These are phyloP conservation scores for Drosophila sturtevanti DNA, from an alignment of 1,140 invertebrate genomes.

Conservation along the genomic window DNA sequence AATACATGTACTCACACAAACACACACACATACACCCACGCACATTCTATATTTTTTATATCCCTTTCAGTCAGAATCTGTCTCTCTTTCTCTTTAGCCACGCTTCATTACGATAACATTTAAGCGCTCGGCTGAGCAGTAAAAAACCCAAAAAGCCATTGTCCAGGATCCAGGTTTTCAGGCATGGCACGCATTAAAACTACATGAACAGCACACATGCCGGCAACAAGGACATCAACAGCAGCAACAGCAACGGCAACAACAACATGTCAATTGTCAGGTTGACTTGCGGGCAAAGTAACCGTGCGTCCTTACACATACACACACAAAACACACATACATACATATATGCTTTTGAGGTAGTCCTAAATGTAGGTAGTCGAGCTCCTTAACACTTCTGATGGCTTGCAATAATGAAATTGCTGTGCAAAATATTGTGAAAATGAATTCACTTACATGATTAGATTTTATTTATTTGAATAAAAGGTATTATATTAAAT, in stretches of 20 bases:
- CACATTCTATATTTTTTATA: neutral
- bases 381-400: conserved; percentile 21
- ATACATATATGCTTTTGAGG: neutral
- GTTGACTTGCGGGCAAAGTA: conserved; percentile 25
- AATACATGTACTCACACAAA: neutral
- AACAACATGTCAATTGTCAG: conserved; percentile 41
- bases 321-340: neutral
- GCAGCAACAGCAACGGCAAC: conserved; percentile 10
- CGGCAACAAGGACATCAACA: conserved; percentile 30
- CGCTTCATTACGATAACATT: conserved; percentile 48
- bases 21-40: conserved; percentile 5
- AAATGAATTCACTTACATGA: neutral
- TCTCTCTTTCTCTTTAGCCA: neutral
- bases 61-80: neutral
- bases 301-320: neutral
- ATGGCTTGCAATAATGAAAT: conserved; percentile 8
- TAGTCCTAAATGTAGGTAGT: neutral
- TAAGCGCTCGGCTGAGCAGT: conserved; percentile 41
- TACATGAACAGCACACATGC: conserved; percentile 30
- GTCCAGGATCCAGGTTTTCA: conserved; percentile 23
- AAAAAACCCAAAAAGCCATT: conserved; percentile 35
- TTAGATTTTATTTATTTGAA: neutral
- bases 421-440: neutral
- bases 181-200: conserved; percentile 31
- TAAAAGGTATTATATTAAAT: neutral